Conservation (phyloP, 2,797 vertebrate genomes). For the Chromobotia macracanthus region DNA sequence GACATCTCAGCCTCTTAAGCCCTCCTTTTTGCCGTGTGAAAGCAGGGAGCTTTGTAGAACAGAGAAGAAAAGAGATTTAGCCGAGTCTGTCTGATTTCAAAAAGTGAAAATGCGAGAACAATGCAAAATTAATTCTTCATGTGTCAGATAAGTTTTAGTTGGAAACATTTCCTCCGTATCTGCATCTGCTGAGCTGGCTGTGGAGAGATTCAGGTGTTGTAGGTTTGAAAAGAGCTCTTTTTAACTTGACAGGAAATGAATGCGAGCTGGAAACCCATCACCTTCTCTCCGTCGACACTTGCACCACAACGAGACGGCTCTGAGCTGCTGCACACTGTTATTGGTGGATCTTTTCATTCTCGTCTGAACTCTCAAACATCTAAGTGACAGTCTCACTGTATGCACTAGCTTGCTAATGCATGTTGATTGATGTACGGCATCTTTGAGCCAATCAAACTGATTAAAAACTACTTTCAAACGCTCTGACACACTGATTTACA, state of each 20-base stretch:
- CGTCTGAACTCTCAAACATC: conserved; percentile 48
- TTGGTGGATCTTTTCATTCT: conserved; percentile 39
- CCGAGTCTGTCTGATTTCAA: conserved; percentile 47
- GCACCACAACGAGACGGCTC: conserved; percentile 28
- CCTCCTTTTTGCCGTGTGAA: conserved; percentile 17
- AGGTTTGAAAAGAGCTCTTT: conserved; percentile 50
- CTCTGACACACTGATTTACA: conserved; percentile 9
- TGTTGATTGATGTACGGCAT: conserved; percentile 31
- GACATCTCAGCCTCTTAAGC: conserved; percentile 46
- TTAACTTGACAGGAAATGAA: conserved; percentile 49
- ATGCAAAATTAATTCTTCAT: conserved; percentile 48
- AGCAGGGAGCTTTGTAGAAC: conserved; percentile 40
- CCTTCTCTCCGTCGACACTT: conserved; percentile 6
- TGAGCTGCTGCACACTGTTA: conserved; percentile 31
- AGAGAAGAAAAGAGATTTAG: conserved; percentile 36
- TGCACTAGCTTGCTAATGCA: conserved; percentile 21
- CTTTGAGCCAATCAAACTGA: conserved; percentile 50
- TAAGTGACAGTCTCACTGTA: conserved; percentile 35
- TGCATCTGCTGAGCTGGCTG: conserved; percentile 46
- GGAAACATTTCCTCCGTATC: conserved; percentile 36
- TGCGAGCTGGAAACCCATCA: conserved; percentile 38
- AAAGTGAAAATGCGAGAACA: conserved; percentile 48
- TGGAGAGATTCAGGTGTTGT: conserved; percentile 44
- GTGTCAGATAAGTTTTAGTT: conserved; percentile 47
- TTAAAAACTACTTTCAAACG: conserved; percentile 23